Evolutionary conservation across 2,888 invertebrate genomes (phyloP), one percentile per base, ranked within the genome.

Genomic region (Macrosiphum euphorbiae): DNA sequence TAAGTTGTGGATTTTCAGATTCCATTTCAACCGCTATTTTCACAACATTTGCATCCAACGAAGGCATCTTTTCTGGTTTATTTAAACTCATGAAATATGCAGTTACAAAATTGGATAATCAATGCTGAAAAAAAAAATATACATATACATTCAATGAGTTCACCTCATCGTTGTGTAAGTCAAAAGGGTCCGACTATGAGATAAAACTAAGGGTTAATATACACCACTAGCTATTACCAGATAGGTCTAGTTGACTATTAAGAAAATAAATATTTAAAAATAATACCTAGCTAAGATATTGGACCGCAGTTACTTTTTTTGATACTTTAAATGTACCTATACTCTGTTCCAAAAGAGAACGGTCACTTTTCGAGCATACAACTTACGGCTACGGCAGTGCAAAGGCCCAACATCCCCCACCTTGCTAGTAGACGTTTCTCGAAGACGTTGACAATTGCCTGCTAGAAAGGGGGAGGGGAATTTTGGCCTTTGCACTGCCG

Each of bases 21-120:
- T 96, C 97, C 97, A 98, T 98, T 96, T 98, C 97, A 95, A 98
- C 98, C 94, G 98, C 98, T 95, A 98, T 98, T 96, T 98, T 98
- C 26, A 98, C 98, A 95, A 98, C 98, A 95, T 98, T 98, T 11
- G 98, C 97, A 96, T 98, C 98, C 86, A 92, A 58, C 11, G 93
- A 91, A 58, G 92, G 94, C 94, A 94, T 94, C 52, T 89, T 93
- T 87, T 94, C 94, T 26, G 90, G 41, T 94, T 94, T 94, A 88
- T 88, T 92, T 92, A 92, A 92, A 93, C 52, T 89, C 93, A 93
- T 90, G 16, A 89, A 89, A 92, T 84, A 26, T 84, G 24, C 50
- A 44, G 58, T n/a, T 28, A 16, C 7, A 47, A 91, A 47, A 86
- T 58, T 67, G 5, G 41, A 92, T 44, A 11, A 55, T 78, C 26